Evolutionary conservation across 2,888 invertebrate genomes (phyloP).

Genomic region (Tetragonula carbonaria): DNA sequence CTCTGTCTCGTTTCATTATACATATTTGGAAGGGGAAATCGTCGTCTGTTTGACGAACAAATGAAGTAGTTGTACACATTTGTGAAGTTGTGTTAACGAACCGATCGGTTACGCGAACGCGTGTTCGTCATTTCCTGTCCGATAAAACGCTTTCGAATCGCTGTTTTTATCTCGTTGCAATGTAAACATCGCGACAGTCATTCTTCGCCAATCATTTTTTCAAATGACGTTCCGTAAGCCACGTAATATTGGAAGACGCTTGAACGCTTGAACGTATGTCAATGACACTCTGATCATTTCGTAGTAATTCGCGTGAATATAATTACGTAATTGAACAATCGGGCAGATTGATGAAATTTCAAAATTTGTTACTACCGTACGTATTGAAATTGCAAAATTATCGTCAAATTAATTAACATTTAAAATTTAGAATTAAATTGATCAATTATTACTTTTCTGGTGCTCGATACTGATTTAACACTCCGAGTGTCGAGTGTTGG

Average conservation of each 20-base stretch:
- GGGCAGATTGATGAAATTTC: too few relatives aligned
- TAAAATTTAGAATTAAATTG: too few relatives aligned
- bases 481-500: too few relatives aligned
- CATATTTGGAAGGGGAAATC: constrained; percentile 13
- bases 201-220: too few relatives aligned
- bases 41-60: neutral
- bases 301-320: neutral
- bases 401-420: too few relatives aligned
- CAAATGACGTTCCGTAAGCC: neutral
- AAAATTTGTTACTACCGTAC: too few relatives aligned
- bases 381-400: too few relatives aligned
- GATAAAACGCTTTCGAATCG: neutral
- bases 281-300: neutral
- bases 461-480: too few relatives aligned
- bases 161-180: neutral
- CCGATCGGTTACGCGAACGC: neutral
- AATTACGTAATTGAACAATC: too few relatives aligned
- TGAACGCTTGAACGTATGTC: neutral
- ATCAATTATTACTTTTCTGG: too few relatives aligned
- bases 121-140: neutral
- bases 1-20: too few relatives aligned
- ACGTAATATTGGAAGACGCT: neutral
- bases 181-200: too few relatives aligned
- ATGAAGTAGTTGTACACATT: neutral
- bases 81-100: neutral